phyloP scores from a whole-genome alignment of 2,797 vertebrate genomes.

The Botia kubotai region DNA sequence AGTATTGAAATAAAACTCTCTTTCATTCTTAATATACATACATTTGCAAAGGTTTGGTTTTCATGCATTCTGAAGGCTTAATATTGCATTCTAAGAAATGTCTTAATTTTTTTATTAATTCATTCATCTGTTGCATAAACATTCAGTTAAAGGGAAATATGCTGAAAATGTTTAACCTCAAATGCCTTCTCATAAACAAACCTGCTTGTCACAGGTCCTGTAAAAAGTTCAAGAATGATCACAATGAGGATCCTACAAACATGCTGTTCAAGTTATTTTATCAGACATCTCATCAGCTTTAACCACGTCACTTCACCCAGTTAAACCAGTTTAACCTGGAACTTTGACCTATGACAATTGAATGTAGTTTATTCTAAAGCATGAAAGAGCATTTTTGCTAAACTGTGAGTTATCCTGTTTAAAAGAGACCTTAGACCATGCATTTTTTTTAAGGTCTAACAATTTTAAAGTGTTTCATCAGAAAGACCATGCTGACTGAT shows the following conservation, averaged over 20 bases:
- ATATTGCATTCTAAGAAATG: background rate
- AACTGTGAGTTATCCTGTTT: too few species aligned
- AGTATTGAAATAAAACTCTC: background rate
- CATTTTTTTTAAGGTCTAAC: too few species aligned
- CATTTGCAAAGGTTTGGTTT: too few species aligned
- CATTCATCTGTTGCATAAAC: background rate
- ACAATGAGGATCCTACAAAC: background rate
- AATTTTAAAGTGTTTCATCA: too few species aligned
- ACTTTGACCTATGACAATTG: background rate
- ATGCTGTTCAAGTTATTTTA: background rate
- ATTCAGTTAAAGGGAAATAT: background rate
- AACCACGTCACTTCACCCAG: background rate
- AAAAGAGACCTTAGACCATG: too few species aligned
- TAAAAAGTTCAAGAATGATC: constrained; percentile 6
- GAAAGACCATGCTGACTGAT: too few species aligned
- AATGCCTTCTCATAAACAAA: background rate
- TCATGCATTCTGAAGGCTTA: background rate
- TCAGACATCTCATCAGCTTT: background rate
- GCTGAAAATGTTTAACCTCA: background rate
- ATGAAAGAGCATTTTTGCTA: too few species aligned
- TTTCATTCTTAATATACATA: background rate
- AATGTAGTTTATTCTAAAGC: too few species aligned
- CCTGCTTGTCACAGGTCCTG: background rate
- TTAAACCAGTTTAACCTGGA: constrained; percentile 8
- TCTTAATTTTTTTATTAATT: background rate